These are phyloP conservation scores for Ophonus ardosiacus DNA, from an alignment of 2,888 invertebrate species.

Conservation along the genomic window DNA sequence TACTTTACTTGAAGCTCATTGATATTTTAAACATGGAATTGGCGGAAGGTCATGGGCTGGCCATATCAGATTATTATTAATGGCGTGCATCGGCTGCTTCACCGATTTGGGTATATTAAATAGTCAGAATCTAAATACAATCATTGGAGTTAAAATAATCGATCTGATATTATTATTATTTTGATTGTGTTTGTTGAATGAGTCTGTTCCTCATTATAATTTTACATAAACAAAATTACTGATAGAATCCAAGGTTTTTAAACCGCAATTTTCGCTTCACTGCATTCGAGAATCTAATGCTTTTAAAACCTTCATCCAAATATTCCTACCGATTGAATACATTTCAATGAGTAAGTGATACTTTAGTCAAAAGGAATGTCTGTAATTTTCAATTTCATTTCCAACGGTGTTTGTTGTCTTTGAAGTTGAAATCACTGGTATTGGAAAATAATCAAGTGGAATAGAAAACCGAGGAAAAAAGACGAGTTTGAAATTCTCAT, in stretches of 20 bases:
- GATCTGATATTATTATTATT: no score
- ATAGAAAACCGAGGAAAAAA: background rate
- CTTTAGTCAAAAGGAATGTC: background rate
- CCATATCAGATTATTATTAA: no score
- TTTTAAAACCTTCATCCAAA: background rate
- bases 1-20: no score
- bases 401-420: background rate
- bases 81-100: no score
- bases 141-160: no score
- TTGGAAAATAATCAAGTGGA: background rate
- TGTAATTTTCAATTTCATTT: background rate
- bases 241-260: background rate
- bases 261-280: background rate
- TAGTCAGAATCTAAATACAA: no score
- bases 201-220: background rate
- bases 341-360: background rate
- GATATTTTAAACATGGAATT: no score
- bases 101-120: no score
- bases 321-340: background rate
- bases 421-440: background rate
- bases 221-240: background rate
- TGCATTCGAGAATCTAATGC: background rate
- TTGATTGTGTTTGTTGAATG: background rate
- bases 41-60: no score
- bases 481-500: background rate